Conservation (phyloP, 2,113 vertebrate species). For the Neogale vison region DNA sequence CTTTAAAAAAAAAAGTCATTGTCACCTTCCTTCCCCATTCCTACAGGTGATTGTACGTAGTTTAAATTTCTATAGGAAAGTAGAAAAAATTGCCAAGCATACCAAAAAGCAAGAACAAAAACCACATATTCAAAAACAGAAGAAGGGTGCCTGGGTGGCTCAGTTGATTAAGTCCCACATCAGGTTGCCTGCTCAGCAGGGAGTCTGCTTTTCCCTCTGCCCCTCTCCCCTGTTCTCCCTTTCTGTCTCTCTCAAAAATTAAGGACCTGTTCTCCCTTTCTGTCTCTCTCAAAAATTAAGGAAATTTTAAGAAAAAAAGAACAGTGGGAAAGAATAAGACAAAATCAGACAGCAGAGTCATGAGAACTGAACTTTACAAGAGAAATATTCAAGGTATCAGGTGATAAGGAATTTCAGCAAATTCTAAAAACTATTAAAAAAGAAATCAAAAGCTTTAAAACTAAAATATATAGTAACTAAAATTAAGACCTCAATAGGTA, state of each 20-base stretch:
- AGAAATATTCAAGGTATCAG: background rate
- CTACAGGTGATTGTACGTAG: background rate
- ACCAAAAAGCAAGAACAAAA: background rate
- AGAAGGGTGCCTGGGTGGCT: too few relatives aligned
- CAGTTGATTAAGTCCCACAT: too few relatives aligned
- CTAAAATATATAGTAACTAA: too few relatives aligned
- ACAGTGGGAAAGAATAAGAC: background rate
- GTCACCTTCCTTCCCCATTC: background rate
- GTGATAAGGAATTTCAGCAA: background rate
- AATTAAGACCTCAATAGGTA: too few relatives aligned
- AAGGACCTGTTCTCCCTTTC: too few relatives aligned
- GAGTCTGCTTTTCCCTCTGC: too few relatives aligned
- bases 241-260: too few relatives aligned
- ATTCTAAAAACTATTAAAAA: background rate
- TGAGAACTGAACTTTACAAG: background rate
- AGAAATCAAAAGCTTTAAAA: background rate
- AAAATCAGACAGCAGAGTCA: background rate
- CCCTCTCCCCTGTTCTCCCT: too few relatives aligned
- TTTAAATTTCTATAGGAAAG: background rate
- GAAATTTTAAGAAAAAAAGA: too few relatives aligned
- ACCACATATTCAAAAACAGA: background rate
- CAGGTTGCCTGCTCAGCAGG: too few relatives aligned
- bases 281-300: too few relatives aligned
- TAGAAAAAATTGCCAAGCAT: background rate
- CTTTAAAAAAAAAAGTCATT: too few relatives aligned